Conservation (phyloP, 2,113 vertebrate species). For the Seriola quinqueradiata region DNA sequence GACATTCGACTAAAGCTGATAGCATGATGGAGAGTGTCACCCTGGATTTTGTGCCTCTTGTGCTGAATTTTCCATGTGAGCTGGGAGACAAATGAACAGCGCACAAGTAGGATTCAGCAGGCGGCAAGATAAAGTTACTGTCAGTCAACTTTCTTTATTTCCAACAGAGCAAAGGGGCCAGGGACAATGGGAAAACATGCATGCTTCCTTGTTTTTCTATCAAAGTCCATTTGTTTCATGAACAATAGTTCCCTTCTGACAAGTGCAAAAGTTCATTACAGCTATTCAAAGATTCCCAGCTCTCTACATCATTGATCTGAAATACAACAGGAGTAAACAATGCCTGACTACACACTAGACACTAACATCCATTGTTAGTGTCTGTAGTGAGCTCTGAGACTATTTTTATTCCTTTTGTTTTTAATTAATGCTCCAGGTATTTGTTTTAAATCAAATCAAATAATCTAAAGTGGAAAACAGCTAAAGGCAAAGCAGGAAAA, state of each 20-base stretch:
- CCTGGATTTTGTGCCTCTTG: conserved; percentile 11
- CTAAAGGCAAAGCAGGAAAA: not conserved
- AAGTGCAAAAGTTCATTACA: conserved; percentile 53
- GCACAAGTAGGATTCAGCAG: not conserved
- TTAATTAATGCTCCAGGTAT: conserved; percentile 53
- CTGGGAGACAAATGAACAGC: not conserved
- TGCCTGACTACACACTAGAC: conserved; percentile 44
- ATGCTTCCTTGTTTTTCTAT: conserved; percentile 24
- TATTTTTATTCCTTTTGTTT: conserved; percentile 38
- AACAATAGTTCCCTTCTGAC: conserved; percentile 35
- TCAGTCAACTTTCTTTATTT: not conserved
- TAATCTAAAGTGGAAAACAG: not conserved
- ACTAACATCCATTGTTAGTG: conserved; percentile 22
- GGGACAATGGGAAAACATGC: not conserved
- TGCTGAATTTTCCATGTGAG: conserved; percentile 4
- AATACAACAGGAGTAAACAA: conserved; percentile 34
- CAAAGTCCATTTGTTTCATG: conserved; percentile 35
- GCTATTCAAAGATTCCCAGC: conserved; percentile 48
- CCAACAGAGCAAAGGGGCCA: not conserved
- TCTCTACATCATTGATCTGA: conserved; percentile 44
- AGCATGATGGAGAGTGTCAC: conserved; percentile 36
- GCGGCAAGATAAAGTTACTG: not conserved
- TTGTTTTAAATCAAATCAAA: conserved; percentile 24
- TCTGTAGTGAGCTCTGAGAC: conserved; percentile 41
- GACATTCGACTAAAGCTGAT: conserved; percentile 52